Percentiles rank a stretch among this genome's conserved stretches.
Conservation (phyloP, 2,888 invertebrate genomes). For the Dorcus hopei region DNA sequence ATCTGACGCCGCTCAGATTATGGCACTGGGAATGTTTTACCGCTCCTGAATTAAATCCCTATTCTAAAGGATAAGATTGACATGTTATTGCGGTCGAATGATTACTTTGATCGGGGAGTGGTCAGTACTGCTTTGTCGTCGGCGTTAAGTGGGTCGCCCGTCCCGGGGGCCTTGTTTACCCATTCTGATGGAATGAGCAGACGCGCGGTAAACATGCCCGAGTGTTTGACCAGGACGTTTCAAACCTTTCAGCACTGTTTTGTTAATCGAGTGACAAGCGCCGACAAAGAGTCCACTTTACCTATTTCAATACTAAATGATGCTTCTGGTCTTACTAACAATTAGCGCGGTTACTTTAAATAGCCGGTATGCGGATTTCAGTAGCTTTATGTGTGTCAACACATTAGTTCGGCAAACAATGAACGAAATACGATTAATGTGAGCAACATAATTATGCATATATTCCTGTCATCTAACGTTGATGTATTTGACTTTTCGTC, state of each 20-base stretch:
- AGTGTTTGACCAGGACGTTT: slow-evolving; percentile 25
- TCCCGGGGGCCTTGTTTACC: slow-evolving; percentile 22
- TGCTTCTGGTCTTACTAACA: slow-evolving; percentile 35
- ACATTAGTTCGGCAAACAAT: slow-evolving; percentile 1
- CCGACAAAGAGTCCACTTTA: slow-evolving; percentile 32
- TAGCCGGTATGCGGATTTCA: slow-evolving; percentile 22
- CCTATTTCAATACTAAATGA: slow-evolving; percentile 26
- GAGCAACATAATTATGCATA: too few species aligned
- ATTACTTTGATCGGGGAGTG: slow-evolving; percentile 25
- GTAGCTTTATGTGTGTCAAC: slow-evolving; percentile 8
- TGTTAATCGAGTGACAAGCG: slow-evolving; percentile 30
- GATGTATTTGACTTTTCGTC: too few species aligned
- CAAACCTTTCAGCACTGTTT: slow-evolving; percentile 31
- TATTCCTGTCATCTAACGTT: too few species aligned
- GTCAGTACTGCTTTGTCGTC: slow-evolving; percentile 20
- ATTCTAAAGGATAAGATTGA: slow-evolving; percentile 23
- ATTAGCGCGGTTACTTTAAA: slow-evolving; percentile 29
- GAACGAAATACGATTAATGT: too few species aligned
- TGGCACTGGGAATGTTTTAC: neutral
- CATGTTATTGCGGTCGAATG: slow-evolving; percentile 21
- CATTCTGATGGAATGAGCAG: slow-evolving; percentile 21
- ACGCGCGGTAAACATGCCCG: slow-evolving; percentile 19
- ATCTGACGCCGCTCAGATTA: slow-evolving; percentile 36
- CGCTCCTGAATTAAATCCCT: neutral
- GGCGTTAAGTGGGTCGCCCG: slow-evolving; percentile 23